A percentile compares a stretch with the other conserved stretches of the same genome.
Evolutionary conservation across 1,140 invertebrate species (phyloP).

Genomic region (Asobara japonica): DNA sequence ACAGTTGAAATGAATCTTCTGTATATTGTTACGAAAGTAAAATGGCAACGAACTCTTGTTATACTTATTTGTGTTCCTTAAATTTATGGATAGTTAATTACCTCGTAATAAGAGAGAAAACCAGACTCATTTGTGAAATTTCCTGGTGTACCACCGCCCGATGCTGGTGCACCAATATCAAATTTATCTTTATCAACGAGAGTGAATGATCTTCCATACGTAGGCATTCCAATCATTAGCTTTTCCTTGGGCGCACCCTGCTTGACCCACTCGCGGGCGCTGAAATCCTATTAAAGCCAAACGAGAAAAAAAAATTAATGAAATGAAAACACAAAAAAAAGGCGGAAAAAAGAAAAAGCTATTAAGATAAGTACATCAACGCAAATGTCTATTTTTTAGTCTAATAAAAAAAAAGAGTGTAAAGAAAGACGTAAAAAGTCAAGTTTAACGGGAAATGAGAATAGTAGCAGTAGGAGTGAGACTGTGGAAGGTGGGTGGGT

Average conservation of each 20-base stretch:
- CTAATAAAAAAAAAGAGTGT: slow-evolving; percentile 9
- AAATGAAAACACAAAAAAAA: not conserved
- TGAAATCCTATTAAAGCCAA: slow-evolving; percentile 77
- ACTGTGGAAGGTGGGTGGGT: too few species aligned
- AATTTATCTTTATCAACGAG: slow-evolving; percentile 88
- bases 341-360: not conserved
- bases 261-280: slow-evolving; percentile 91
- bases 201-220: slow-evolving; percentile 94
- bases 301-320: slow-evolving; percentile 2
- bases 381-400: slow-evolving; percentile 9
- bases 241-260: slow-evolving; percentile 96
- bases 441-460: slow-evolving; percentile 16
- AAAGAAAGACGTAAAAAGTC: slow-evolving; percentile 15
- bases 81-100: slow-evolving; percentile 43
- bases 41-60: slow-evolving; percentile 5
- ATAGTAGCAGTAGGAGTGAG: not conserved
- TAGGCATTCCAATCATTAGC: slow-evolving; percentile 94
- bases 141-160: slow-evolving; percentile 83
- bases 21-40: slow-evolving; percentile 22
- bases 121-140: slow-evolving; percentile 89
- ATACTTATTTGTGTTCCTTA: not conserved
- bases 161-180: slow-evolving; percentile 91
- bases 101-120: slow-evolving; percentile 95
- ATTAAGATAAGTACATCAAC: not conserved
- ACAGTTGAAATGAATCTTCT: not conserved